Base-by-base conservation (phyloP, 1,140 invertebrate species). In the Portunus trituberculatus region DNA sequence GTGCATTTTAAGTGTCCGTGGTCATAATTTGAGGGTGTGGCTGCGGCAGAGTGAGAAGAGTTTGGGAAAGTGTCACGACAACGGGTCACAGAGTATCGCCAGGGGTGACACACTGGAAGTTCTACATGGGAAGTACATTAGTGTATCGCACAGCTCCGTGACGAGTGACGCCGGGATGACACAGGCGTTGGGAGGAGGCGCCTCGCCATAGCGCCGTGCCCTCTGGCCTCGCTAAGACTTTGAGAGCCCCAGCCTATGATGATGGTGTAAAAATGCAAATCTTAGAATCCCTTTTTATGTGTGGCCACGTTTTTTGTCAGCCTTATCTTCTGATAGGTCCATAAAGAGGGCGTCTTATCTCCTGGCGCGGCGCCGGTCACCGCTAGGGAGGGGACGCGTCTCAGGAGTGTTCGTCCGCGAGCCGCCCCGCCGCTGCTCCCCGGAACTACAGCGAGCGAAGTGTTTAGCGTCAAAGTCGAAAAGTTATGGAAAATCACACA, bases 261-360 rank as follows among this genome's bases (percentile, higher is more conserved):
- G 94, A 95, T 95, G 94, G 94, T 92, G 94, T 95, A 95, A 95
- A 95, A 95, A 95, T 95, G 94, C 94, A 95, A 95, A 95, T 95
- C 91, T 95, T 91, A 39, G 94, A 95, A 92, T 95, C 94, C 94
- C 94, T 95, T 92, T 95, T 95, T 95, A 95, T 95, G 94, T 95
- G 94, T 95, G 91, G 94, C 94, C 94, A 92, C 94, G 94, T 95
- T 95, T 95, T 95, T 95, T 95, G 82, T 83, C 89, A 25, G 94
- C 91, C 94, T 95, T 95, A 95, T 95, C 94, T 95, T 87, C 82
- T 95, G 94, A 95, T 95, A 95, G 94, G 94, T 95, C 94, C 94
- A 95, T 95, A 95, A 95, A 95, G 94, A 95, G 94, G 90, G 94
- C 28, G 89, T 84, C 94, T 95, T 95, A 95, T 95, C 94, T 95